Base-by-base conservation (phyloP, 2,888 invertebrate species). In the Epinotia brunnichana region DNA sequence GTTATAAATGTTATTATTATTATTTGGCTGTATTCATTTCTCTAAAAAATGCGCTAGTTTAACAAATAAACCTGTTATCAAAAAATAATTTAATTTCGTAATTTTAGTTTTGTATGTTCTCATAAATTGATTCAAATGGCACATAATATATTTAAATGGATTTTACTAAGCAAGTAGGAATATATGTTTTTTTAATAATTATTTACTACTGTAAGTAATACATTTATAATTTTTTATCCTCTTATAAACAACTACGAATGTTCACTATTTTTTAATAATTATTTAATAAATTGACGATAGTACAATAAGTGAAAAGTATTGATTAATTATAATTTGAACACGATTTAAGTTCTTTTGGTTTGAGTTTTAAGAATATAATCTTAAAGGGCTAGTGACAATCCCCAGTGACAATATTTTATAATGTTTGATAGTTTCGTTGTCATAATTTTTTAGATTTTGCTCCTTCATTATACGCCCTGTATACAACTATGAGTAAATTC, bases 171-270 rank as follows among this genome's bases (percentile, higher is more conserved):
- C 68, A 69, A 69, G 41, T 39, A 69, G 57, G 73, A 69, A 63
- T 73, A 73, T 69, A 73, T n/a, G n/a, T 48, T 48, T 63, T 69
- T 11, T 57, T 64, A 68, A 62, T 56, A 70, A 74, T 63, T 61
- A 66, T 60, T 66, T 66, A 17, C 67, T 74, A 72, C 60, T 11
- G 44, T 61, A 53, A 74, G 44, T 61, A 53, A 74, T 64, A 74
- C 78, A 78, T 77, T 77, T 71, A 76, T 76, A 64, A 69, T 59
- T 61, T 72, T 73, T 77, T 78, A 76, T 76, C 59, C 74, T 76
- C 77, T 76, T 73, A 74, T 78, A 80, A 77, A 77, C 74, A 79
- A 78, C 80, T 81, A 82, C 82, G 81, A 83, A 82, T 81, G 81
- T 81, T 82, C 79, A 82, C 82, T 80, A 80, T 75, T 56, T 79